A percentile compares a stretch with the other conserved stretches of the same genome.
Conservation (phyloP, 2,888 invertebrate genomes). For the Drosophila sordidapex region DNA sequence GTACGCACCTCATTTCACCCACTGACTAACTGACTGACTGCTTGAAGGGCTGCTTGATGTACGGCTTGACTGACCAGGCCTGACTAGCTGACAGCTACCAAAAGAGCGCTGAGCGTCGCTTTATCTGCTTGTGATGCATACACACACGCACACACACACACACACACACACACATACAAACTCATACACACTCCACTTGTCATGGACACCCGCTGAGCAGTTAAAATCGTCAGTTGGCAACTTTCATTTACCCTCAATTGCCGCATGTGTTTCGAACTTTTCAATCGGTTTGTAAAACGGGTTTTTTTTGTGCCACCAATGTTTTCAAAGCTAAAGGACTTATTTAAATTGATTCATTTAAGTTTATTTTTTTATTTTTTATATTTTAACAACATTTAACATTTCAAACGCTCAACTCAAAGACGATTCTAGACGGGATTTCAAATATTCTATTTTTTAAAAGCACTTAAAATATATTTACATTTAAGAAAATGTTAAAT, state of each 20-base stretch:
- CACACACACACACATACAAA: conserved; percentile 10
- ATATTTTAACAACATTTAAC: not conserved
- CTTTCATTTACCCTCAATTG: conserved; percentile 22
- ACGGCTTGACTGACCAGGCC: conserved; percentile 40
- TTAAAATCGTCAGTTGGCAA: conserved; percentile 1
- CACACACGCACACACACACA: conserved; percentile 26
- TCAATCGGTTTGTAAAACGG: not conserved
- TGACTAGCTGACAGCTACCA: conserved; percentile 47
- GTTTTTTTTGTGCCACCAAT: not conserved
- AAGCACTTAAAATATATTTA: too few relatives aligned
- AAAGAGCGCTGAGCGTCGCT: conserved; percentile 45
- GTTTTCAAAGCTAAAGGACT: not conserved
- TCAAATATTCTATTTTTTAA: too few relatives aligned
- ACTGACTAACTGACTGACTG: conserved; percentile 29
- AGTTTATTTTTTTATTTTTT: not conserved
- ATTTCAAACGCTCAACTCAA: too few relatives aligned
- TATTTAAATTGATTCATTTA: not conserved
- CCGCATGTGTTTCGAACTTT: not conserved
- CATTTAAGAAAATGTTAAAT: too few relatives aligned
- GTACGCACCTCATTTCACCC: conserved; percentile 10
- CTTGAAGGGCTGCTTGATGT: conserved; percentile 23
- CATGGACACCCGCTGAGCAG: conserved; percentile 58
- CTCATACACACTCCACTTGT: conserved; percentile 57
- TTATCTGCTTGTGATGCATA: conserved; percentile 58
- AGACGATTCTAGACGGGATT: too few relatives aligned